Conservation (phyloP, 2,113 vertebrate species). For the Perca schrenkii region DNA sequence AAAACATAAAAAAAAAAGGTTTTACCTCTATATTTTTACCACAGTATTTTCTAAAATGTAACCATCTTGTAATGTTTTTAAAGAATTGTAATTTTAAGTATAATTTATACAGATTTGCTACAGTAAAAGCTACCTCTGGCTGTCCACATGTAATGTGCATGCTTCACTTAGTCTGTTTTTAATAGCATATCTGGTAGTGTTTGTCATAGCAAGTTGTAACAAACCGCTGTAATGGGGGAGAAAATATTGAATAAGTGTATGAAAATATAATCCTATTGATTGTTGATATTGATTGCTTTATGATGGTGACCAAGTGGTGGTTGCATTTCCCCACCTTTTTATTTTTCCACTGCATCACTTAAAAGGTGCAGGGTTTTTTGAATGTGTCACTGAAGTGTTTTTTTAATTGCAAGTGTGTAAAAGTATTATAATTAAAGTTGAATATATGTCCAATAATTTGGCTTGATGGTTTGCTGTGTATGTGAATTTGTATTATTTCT, state of each 20-base stretch:
- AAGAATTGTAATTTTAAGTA: background rate
- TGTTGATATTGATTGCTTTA: slow-evolving; percentile 20
- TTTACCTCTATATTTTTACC: slow-evolving; percentile 9
- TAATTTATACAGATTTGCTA: background rate
- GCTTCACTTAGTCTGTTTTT: background rate
- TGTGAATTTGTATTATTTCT: background rate
- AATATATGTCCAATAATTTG: background rate
- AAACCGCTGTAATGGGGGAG: background rate
- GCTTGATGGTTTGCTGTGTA: background rate
- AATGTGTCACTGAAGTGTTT: slow-evolving; percentile 4
- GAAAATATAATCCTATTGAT: background rate
- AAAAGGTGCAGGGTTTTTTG: background rate
- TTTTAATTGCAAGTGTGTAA: slow-evolving; percentile 2
- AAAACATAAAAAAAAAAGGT: no score
- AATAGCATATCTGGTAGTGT: background rate
- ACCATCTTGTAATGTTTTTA: slow-evolving; percentile 13
- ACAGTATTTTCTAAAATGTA: background rate
- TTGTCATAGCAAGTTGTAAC: background rate
- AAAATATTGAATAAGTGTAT: background rate
- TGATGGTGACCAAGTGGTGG: background rate
- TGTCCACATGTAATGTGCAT: background rate
- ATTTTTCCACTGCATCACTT: slow-evolving; percentile 4
- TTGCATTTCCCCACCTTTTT: slow-evolving; percentile 9
- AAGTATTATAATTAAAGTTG: slow-evolving; percentile 6
- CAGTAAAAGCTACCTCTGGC: background rate